phyloP scores from a whole-genome alignment of 2,888 invertebrate species.

The Machimus atricapillus region DNA sequence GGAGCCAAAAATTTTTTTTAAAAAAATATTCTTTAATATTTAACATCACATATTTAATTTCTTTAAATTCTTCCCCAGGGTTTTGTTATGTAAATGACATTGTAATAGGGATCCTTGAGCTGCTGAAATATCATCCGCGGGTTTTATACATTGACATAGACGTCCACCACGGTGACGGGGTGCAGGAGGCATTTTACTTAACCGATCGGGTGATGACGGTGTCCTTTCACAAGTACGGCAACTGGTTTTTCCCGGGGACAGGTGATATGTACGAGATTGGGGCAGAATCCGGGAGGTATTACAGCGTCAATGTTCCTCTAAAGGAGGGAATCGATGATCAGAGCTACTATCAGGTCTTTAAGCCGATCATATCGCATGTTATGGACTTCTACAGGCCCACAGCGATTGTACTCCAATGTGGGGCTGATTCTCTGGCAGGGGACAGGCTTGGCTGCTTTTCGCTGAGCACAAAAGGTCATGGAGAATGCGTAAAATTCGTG shows the following conservation, averaged over 20 bases:
- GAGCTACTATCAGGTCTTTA: slow-evolving; percentile 91
- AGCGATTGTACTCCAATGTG: slow-evolving; percentile 96
- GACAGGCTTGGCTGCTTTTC: slow-evolving; percentile 97
- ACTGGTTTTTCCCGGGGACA: slow-evolving; percentile 97
- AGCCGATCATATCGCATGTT: slow-evolving; percentile 90
- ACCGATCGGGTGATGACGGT: slow-evolving; percentile 99
- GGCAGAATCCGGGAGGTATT: slow-evolving; percentile 93
- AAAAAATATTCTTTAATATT: too few species aligned
- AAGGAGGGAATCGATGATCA: slow-evolving; percentile 97
- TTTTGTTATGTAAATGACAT: slow-evolving; percentile 99
- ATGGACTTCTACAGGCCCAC: slow-evolving; percentile 97
- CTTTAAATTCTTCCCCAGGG: slow-evolving; percentile 65
- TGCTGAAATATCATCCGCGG: slow-evolving; percentile 90
- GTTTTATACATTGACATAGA: slow-evolving; percentile 99
- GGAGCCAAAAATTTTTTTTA: not conserved
- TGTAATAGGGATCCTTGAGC: slow-evolving; percentile 94
- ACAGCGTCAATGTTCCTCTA: slow-evolving; percentile 97
- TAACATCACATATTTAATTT: too few species aligned
- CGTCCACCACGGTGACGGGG: slow-evolving; percentile 94
- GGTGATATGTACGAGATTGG: slow-evolving; percentile 99
- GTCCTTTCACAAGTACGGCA: slow-evolving; percentile 98
- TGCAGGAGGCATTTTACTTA: slow-evolving; percentile 97
- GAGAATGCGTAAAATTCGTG: slow-evolving; percentile 97
- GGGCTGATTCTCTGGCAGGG: slow-evolving; percentile 96
- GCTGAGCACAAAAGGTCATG: slow-evolving; percentile 92